A percentile compares a stretch with the other conserved stretches of the same genome.
phyloP scores from a whole-genome alignment of 2,888 invertebrate genomes.

The Phasia obesa region DNA sequence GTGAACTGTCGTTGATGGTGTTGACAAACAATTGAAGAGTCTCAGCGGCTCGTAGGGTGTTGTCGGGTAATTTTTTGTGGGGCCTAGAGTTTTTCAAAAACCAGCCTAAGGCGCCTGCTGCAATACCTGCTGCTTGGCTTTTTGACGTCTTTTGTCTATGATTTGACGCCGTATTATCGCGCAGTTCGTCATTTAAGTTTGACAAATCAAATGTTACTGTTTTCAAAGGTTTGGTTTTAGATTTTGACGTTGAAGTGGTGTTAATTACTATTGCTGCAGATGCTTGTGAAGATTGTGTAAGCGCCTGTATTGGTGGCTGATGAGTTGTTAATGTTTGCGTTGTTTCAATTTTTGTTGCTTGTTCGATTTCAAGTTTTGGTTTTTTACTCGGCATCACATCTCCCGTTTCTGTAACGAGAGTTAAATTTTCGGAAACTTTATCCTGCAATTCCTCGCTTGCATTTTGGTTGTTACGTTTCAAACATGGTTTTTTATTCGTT shows the following conservation, averaged over 20 bases:
- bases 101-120: background rate
- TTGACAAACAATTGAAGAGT: conserved; percentile 59
- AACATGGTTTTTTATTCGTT: conserved; percentile 36
- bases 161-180: background rate
- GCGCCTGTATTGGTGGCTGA: background rate
- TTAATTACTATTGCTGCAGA: background rate
- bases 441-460: background rate
- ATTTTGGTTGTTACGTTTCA: conserved; percentile 40
- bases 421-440: background rate
- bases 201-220: conserved; percentile 62
- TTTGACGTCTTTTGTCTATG: conserved; percentile 29
- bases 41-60: conserved; percentile 51
- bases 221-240: conserved; percentile 38
- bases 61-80: conserved; percentile 44
- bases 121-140: conserved; percentile 4
- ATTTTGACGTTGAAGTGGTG: background rate
- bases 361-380: conserved; percentile 20
- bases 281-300: background rate
- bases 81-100: conserved; percentile 35
- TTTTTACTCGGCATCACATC: conserved; percentile 4
- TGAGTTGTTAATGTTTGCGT: background rate
- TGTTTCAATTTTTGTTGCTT: background rate
- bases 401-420: background rate
- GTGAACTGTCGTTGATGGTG: conserved; percentile 46
- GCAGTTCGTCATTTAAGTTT: conserved; percentile 37